Evolutionary conservation across 2,888 invertebrate genomes (phyloP).

Genomic region (Sthenelais limicola): DNA sequence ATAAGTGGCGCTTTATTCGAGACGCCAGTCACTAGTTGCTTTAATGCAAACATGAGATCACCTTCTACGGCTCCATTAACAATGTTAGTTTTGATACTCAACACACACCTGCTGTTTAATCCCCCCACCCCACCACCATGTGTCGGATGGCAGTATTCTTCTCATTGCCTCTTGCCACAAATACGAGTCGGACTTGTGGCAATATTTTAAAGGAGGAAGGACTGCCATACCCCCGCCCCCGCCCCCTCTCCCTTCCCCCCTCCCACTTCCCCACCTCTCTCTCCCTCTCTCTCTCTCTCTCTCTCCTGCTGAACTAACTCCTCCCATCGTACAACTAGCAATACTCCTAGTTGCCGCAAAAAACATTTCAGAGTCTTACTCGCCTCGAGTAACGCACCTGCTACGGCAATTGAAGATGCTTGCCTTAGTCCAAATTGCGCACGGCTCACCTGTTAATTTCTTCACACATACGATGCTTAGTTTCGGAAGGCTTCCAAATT

Average conservation of each 20-base stretch:
- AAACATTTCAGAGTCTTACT: too few species aligned
- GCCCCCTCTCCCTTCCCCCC: neutral
- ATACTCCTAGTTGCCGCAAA: neutral
- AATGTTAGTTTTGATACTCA: too few species aligned
- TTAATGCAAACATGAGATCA: too few species aligned
- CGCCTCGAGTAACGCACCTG: slow-evolving; percentile 35
- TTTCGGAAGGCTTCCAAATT: slow-evolving; percentile 33
- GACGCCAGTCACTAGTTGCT: too few species aligned
- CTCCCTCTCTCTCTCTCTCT: neutral
- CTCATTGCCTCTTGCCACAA: too few species aligned
- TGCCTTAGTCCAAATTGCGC: slow-evolving; percentile 20
- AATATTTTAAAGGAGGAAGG: too few species aligned
- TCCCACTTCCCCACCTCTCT: neutral
- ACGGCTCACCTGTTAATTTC: slow-evolving; percentile 40
- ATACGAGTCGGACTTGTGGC: too few species aligned
- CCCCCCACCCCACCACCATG: too few species aligned
- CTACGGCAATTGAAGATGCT: slow-evolving; percentile 16
- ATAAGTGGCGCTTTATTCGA: too few species aligned
- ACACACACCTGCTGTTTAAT: too few species aligned
- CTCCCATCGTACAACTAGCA: neutral
- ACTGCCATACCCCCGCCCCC: neutral
- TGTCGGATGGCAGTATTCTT: too few species aligned
- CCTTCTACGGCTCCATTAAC: too few species aligned
- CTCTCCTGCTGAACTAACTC: neutral
- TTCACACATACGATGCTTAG: slow-evolving; percentile 39